phyloP scores from a whole-genome alignment of 2,888 invertebrate species.

The Tholera decimalis region DNA sequence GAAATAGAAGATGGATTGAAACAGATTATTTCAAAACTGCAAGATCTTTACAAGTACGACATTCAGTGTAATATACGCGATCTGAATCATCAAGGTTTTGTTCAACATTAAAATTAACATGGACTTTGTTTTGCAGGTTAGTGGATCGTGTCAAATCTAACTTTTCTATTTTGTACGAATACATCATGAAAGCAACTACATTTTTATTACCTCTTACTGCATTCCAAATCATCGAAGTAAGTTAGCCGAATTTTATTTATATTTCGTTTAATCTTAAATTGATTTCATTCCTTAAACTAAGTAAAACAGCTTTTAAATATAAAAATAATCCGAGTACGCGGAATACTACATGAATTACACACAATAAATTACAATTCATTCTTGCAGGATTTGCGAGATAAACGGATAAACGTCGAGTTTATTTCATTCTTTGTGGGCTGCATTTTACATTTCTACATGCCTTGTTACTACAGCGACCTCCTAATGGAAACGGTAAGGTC shows the following conservation, averaged over 20 bases:
- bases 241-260: not conserved
- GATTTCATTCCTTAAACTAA: constrained; percentile 12
- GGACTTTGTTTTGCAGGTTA: constrained; percentile 71
- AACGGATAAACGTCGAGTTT: constrained; percentile 77
- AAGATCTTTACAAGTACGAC: constrained; percentile 76
- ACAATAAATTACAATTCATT: constrained; percentile 46
- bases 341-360: constrained; percentile 44
- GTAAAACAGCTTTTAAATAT: constrained; percentile 13
- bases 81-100: not conserved
- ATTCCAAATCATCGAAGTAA: constrained; percentile 80
- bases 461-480: constrained; percentile 82
- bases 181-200: constrained; percentile 80
- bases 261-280: constrained; percentile 34
- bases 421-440: constrained; percentile 72
- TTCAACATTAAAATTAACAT: not conserved
- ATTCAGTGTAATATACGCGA: not conserved
- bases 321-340: constrained; percentile 22
- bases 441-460: constrained; percentile 77
- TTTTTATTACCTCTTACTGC: constrained; percentile 78
- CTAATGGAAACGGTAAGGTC: constrained; percentile 79
- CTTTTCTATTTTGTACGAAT: constrained; percentile 78
- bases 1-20: constrained; percentile 72
- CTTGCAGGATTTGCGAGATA: constrained; percentile 73
- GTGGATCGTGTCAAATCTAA: constrained; percentile 67
- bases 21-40: constrained; percentile 74